Evolutionary conservation across 2,888 invertebrate species (phyloP), one percentile per base, ranked within the genome.

Genomic region (Cryptophagus acutangulus): DNA sequence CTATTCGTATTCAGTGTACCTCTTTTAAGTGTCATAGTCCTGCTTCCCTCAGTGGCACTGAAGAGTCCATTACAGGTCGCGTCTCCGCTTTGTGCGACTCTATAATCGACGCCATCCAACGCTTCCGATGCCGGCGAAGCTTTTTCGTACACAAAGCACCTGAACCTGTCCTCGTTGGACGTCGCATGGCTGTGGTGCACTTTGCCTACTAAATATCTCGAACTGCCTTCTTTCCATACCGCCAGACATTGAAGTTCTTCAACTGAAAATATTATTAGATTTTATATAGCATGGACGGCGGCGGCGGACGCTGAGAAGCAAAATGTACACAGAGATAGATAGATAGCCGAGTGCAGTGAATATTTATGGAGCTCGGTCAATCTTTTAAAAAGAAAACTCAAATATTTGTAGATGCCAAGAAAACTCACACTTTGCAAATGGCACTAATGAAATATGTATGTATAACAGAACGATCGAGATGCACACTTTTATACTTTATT

Each of bases 81-180:
- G 68, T 93, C 92, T 5, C 90, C 92, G 36, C 89, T 90, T 71
- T 92, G 91, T 2, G 92, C 89, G 52, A 92, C 82, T 61, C 86
- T 76, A 71, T 86, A 90, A 67, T 86, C 85, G 45, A 83, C 78
- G 41, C 61, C 63, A 40, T 66, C 69, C 35, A 63, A 51, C 38
- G 64, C 62, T 44, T 66, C 66, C 38, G 65, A 60, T 34, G 65
- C 57, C 36, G 62, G 48, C 36, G 79, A 78, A 55, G 81, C 82
- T 76, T 85, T 87, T 74, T 90, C 91, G 73, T 90, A 92, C 45
- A 94, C 94, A 74, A 94, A 94, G 74, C 95, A 95, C 54, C 94
- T 78, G 74, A 90, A 95, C 52, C 91, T 81, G 68, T 93, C 92
- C 68, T 93, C 92, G 72, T 89, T 88, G 62, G 87, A 87, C 54